phyloP scores from a whole-genome alignment of 2,888 invertebrate species.

The Diarsia brunnea region DNA sequence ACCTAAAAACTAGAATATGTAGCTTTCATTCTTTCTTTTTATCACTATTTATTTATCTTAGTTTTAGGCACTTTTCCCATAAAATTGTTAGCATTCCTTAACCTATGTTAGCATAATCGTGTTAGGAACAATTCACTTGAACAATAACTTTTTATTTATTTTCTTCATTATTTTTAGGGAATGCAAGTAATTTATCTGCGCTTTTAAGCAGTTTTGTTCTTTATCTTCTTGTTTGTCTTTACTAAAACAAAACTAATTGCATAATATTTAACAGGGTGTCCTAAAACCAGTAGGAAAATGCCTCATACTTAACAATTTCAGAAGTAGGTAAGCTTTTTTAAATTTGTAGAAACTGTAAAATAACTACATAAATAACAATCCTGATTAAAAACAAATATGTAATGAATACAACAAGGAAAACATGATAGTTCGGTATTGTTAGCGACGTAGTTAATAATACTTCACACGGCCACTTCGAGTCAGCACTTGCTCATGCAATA shows the following conservation, averaged over 20 bases:
- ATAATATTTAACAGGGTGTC: not conserved
- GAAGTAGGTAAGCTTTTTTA: not conserved
- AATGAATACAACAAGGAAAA: slow-evolving; percentile 76
- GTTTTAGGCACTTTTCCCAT: too few species aligned
- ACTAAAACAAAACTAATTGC: not conserved
- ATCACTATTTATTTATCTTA: too few species aligned
- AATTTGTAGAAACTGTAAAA: not conserved
- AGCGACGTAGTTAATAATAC: slow-evolving; percentile 69
- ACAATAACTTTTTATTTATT: too few species aligned
- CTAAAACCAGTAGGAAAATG: not conserved
- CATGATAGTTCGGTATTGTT: slow-evolving; percentile 74
- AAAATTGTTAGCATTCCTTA: too few species aligned
- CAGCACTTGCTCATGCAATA: slow-evolving; percentile 70
- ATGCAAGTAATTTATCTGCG: not conserved
- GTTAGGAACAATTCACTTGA: too few species aligned
- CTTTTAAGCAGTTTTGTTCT: not conserved
- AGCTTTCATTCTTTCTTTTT: too few species aligned
- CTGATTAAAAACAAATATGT: slow-evolving; percentile 55
- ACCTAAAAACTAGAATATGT: not conserved
- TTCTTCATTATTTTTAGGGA: not conserved
- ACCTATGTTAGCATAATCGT: too few species aligned
- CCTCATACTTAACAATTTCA: not conserved
- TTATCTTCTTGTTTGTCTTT: not conserved
- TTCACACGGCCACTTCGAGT: slow-evolving; percentile 66
- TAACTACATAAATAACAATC: slow-evolving; percentile 23